Conservation (phyloP, 92 coral and sea anemone genomes). For the Parazoanthus swiftii region DNA sequence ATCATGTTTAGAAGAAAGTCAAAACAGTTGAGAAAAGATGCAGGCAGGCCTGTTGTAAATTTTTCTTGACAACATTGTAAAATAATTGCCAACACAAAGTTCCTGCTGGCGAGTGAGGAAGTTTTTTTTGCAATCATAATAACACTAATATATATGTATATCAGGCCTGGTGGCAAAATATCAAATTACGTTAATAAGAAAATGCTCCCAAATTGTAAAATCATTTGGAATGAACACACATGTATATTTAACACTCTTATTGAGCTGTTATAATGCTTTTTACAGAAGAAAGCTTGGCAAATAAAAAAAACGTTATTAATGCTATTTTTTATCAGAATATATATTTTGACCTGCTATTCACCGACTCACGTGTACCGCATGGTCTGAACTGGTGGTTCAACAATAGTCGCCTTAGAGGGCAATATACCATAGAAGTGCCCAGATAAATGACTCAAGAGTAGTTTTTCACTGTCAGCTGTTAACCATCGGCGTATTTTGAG, state of each 20-base stretch:
- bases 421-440: not conserved
- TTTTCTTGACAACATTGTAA: constrained; percentile 4
- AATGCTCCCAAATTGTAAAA: not conserved
- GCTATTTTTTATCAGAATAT: not conserved
- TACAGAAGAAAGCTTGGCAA: not conserved
- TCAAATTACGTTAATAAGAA: no score
- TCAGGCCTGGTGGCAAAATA: not conserved
- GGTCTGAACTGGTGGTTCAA: not conserved
- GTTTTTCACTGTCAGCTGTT: not conserved
- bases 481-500: not conserved
- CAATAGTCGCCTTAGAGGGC: not conserved
- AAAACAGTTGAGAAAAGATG: not conserved
- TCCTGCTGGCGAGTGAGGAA: constrained; percentile 30
- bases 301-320: no score
- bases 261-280: not conserved
- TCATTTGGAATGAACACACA: not conserved
- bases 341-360: not conserved
- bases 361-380: not conserved
- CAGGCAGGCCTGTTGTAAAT: constrained; percentile 42
- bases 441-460: not conserved
- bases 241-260: not conserved
- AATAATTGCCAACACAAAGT: not conserved
- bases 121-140: not conserved
- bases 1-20: not conserved
- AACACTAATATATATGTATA: not conserved